Base-by-base conservation (phyloP, 2,797 vertebrate genomes). In the Molossus alvarezi region DNA sequence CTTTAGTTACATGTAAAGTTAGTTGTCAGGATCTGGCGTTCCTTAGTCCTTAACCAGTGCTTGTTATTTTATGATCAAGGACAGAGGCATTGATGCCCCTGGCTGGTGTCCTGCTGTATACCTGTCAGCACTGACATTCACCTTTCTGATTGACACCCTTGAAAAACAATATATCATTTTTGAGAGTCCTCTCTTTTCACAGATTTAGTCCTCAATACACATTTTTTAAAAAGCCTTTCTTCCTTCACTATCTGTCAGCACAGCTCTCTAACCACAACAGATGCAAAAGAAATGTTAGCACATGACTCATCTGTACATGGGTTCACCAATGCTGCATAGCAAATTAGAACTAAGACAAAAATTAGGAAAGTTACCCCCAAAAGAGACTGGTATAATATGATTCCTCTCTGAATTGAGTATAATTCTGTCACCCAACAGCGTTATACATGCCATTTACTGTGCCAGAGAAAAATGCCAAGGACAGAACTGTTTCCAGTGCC, bases 61-160 rank as follows among this genome's bases (percentile, higher is more conserved):
- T 77, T 73, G 15, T 62, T 90, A 91, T 33, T 79, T 88, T 53
- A n/a, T 88, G 73, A 83, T 88, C 89, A 97, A 96, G 86, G 89
- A 91, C 72, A 90, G 79, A 88, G n/a, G 17, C 48, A 71, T 55
- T 75, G 48, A 25, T 71, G 37, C 14, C 83, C 25, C 90, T 41
- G 25, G n/a, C 77, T 97, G 37, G 8, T 4, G 27, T 95, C 21
- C 45, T 97, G 72, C 14, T 41, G 2, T 86, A 21, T 83, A 18
- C 51, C 67, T 87, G 27, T 57, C 75, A 80, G 11, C 71, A 45
- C 45, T 94, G 58, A 64, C 90, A 80, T 55, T 88, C 73, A 80
- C 51, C 51, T 86, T 94, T 76, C 73, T 75, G 12, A 82, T 25
- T 64, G n/a, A 77, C 48, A 87, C 29, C 8, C n/a, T 96, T 93